These are phyloP conservation scores for Hetaerina americana DNA, from an alignment of 1,140 invertebrate genomes.

Conservation along the genomic window DNA sequence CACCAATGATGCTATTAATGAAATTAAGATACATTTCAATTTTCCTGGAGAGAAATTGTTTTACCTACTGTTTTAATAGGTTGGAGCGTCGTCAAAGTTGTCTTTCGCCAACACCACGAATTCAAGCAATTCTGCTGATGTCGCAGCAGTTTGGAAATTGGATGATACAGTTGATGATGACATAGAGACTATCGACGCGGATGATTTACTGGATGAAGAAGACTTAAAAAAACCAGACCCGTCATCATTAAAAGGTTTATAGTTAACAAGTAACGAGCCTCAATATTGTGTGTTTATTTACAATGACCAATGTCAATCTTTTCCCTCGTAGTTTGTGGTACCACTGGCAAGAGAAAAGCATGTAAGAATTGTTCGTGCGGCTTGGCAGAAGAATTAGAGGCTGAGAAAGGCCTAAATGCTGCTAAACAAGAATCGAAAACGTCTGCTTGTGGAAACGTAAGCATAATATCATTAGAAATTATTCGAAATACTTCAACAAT, in stretches of 20 bases:
- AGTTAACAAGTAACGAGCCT: background rate
- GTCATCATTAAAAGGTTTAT: slow-evolving; percentile 58
- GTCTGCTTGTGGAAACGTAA: background rate
- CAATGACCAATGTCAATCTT: background rate
- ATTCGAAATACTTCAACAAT: no score
- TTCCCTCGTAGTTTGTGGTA: slow-evolving; percentile 59
- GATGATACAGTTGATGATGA: slow-evolving; percentile 49
- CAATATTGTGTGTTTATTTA: slow-evolving; percentile 2
- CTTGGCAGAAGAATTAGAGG: slow-evolving; percentile 79
- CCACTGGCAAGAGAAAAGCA: slow-evolving; percentile 85
- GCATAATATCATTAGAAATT: no score
- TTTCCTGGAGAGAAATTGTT: no score
- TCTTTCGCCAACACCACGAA: slow-evolving; percentile 27
- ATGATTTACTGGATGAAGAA: slow-evolving; percentile 76
- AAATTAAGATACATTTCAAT: no score
- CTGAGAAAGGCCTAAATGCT: slow-evolving; percentile 32
- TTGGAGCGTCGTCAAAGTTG: slow-evolving; percentile 46
- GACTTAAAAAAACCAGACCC: slow-evolving; percentile 79
- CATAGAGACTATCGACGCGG: slow-evolving; percentile 72
- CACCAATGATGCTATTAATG: no score
- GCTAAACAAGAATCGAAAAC: background rate
- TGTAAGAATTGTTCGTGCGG: slow-evolving; percentile 98
- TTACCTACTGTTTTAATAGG: slow-evolving; percentile 25
- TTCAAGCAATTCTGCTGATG: slow-evolving; percentile 37
- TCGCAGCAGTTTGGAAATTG: slow-evolving; percentile 53